Base-by-base conservation (phyloP, 1,140 invertebrate genomes). In the Cotesia glomerata region DNA sequence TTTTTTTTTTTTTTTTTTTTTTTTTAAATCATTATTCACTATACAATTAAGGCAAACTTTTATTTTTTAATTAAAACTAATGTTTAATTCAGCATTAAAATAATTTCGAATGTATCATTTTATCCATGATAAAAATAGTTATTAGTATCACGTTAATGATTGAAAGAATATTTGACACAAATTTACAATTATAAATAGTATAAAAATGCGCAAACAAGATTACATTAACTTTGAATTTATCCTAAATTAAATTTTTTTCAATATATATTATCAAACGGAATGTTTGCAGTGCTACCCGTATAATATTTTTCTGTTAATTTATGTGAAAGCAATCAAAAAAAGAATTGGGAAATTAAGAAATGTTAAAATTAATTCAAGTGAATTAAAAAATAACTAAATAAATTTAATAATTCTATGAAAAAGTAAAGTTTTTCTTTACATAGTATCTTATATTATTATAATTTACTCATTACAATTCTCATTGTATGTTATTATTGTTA, bases 21-120 rank as follows among this genome's bases (percentile, higher is more conserved):
- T n/a, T 61, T 59, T 59, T 26, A 66, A 4, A 52, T 32, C 35
- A 18, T 39, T 9, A 52, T 62, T 56, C 18, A 68, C 56, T 73
- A 66, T 73, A 73, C 72, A 73, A 67, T 52, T 67, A 73, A 73
- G 72, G 72, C 72, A 73, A 69, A 69, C 34, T 64, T 63, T 73
- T 54, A 69, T 45, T 64, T 61, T 16, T 14, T 63, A 64, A 63
- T 73, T 49, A 69, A 34, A 69, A 61, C 64, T 69, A 69, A 13
- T 65, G 32, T 73, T 69, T 64, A 56, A 67, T 73, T 72, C 62
- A 61, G 49, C 63, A 68, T 67, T 34, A 34, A 58, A 26, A 35
- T 35, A 32, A 56, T 54, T 54, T n/a, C 16, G 26, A 56, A 51
- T 62, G 26, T 52, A 9, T 51, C 32, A n/a, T 63, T 63, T 52